Evolutionary conservation across 1,140 invertebrate genomes (phyloP).

Genomic region (Tribolium madens): DNA sequence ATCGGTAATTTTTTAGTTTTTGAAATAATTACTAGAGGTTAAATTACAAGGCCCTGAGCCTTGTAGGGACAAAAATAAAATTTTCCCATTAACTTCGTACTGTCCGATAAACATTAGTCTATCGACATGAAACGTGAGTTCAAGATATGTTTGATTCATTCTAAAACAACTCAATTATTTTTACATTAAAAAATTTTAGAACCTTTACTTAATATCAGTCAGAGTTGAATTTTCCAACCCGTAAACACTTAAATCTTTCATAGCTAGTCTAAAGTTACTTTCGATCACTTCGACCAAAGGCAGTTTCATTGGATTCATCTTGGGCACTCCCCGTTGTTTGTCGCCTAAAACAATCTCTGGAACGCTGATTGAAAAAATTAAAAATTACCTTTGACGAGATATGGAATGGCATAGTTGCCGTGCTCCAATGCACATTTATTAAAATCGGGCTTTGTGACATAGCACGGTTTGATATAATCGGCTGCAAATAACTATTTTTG

Average conservation of each 20-base stretch:
- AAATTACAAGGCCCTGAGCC: conserved; percentile 77
- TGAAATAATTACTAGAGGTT: conserved; percentile 69
- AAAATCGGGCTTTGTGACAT: neutral
- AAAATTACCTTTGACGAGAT: conserved; percentile 2
- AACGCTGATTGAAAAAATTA: neutral
- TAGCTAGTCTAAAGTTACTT: conserved; percentile 19
- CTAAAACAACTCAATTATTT: neutral
- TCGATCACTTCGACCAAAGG: conserved; percentile 7
- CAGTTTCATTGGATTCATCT: neutral
- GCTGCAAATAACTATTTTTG: conserved; percentile 13
- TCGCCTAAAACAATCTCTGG: neutral
- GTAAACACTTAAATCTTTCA: neutral
- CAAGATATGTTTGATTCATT: neutral
- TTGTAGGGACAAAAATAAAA: conserved; percentile 77
- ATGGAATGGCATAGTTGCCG: conserved; percentile 27
- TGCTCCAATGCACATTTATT: conserved; percentile 17
- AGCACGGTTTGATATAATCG: conserved; percentile 22
- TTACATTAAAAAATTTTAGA: neutral
- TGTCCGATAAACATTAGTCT: conserved; percentile 72
- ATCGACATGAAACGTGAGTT: conserved; percentile 54
- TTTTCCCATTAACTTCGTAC: conserved; percentile 76
- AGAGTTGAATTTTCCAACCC: neutral
- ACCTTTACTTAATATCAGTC: neutral
- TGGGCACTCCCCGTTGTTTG: neutral
- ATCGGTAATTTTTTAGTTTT: neutral